Base-by-base conservation (phyloP, 35 echinoderm and acorn worm genomes). In the Ophiothrix spiculata region DNA sequence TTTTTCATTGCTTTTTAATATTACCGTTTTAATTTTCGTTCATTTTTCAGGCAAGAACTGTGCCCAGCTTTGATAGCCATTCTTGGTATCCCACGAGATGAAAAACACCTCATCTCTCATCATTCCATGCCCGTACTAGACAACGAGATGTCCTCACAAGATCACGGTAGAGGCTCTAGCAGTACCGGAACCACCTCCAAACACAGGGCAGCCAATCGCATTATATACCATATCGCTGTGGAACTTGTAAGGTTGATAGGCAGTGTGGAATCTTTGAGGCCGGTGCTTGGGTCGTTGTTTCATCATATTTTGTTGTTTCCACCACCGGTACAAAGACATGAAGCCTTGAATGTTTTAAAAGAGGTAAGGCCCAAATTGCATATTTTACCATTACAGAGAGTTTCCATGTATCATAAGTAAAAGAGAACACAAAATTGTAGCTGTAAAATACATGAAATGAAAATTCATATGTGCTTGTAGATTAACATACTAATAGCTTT, bases 31-130 rank as follows among this genome's bases (percentile, higher is more conserved):
- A n/a, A n/a, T n/a, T n/a, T n/a, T n/a, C n/a, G n/a, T n/a, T n/a
- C n/a, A n/a, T n/a, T n/a, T n/a, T n/a, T n/a, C 80, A 98, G 95
- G 95, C 88, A 98, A 79, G 85, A 98, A 74, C 82, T 98, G 31
- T 98, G 95, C 78, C 95, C 95, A 10, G 90, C 91, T 23, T 85
- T 99, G 4, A 99, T 99, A 25, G 92, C 92, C 28, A 94, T 94
- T 56, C 91, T 99, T 16, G 96, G 96, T 11, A 99, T 94, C 54
- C 96, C 96, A 0, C 93, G 92, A 38, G 89, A 94, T 45, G 92
- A 99, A 36, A 99, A 99, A 75, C 74, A 38, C 73, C 79, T 97
- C 76, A 82, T 99, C 38, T 90, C 93, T 12, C 90, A 83, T 75
- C 76, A 80, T 32, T 87, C 88, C n/a, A 80, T 85, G 28, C 34